These are phyloP conservation scores for Danio tinwini DNA, from an alignment of 2,797 vertebrate genomes.

Conservation along the genomic window DNA sequence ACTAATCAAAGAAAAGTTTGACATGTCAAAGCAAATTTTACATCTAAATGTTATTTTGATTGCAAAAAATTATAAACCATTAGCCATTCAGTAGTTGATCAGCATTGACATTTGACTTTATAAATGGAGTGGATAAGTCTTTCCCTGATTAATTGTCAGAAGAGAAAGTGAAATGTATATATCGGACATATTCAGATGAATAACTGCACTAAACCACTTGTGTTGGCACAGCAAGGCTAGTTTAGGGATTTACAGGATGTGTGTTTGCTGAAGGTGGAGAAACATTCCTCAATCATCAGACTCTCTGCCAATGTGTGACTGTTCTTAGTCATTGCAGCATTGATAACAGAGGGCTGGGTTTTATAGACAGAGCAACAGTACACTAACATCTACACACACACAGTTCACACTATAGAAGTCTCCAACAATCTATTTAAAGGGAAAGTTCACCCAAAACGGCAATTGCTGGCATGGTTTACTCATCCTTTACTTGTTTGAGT, in stretches of 20 bases:
- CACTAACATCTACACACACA: neutral
- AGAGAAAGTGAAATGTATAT: neutral
- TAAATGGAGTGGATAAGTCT: neutral
- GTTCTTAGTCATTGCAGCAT: neutral
- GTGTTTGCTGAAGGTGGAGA: slow-evolving; percentile 38
- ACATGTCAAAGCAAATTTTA: no score
- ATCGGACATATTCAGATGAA: neutral
- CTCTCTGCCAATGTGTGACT: neutral
- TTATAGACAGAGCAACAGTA: slow-evolving; percentile 5
- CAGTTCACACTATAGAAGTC: neutral
- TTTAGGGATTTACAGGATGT: slow-evolving; percentile 3
- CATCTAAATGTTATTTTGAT: no score
- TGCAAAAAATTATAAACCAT: neutral
- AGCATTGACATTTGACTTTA: neutral
- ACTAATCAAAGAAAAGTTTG: neutral
- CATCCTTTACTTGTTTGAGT: no score
- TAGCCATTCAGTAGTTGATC: neutral
- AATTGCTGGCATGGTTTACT: no score
- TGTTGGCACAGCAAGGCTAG: neutral
- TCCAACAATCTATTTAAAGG: no score
- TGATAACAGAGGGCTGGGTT: slow-evolving; percentile 39
- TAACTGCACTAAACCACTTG: neutral
- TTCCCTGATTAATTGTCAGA: neutral
- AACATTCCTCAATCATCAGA: neutral
- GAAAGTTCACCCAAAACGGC: no score